These are phyloP conservation scores for Xenus cinereus DNA, from an alignment of 2,113 vertebrate genomes.

Conservation along the genomic window DNA sequence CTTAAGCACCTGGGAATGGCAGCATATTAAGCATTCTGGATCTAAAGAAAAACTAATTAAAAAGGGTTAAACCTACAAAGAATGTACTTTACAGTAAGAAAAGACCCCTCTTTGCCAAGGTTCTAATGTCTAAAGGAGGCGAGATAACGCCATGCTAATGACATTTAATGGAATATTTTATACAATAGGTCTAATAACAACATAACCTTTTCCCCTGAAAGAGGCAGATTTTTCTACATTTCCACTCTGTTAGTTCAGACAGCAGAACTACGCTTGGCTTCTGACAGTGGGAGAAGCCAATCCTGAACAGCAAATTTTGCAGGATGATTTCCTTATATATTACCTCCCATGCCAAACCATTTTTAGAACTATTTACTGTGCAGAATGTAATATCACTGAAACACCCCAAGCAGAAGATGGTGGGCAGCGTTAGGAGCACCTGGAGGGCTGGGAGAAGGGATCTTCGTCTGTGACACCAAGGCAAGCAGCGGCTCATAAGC, in stretches of 20 bases:
- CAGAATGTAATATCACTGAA: background rate
- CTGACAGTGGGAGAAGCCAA: background rate
- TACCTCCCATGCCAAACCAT: background rate
- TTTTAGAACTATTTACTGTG: background rate
- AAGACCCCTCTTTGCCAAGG: background rate
- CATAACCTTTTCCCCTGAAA: background rate
- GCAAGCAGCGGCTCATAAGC: background rate
- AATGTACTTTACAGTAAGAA: background rate
- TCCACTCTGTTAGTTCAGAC: background rate
- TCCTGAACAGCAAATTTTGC: background rate
- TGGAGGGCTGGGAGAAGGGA: background rate
- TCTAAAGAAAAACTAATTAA: background rate
- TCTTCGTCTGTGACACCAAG: background rate
- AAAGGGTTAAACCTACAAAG: constrained; percentile 9
- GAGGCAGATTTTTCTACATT: background rate
- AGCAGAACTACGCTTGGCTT: background rate
- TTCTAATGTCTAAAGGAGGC: background rate
- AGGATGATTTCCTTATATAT: background rate
- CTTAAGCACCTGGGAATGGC: background rate
- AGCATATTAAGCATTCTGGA: background rate
- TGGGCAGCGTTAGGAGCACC: background rate
- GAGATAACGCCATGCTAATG: background rate
- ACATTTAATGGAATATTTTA: constrained; percentile 19
- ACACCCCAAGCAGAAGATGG: background rate
- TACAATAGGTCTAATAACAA: background rate